phyloP scores from a whole-genome alignment of 2,113 vertebrate species.

The Hirundichthys speculiger region DNA sequence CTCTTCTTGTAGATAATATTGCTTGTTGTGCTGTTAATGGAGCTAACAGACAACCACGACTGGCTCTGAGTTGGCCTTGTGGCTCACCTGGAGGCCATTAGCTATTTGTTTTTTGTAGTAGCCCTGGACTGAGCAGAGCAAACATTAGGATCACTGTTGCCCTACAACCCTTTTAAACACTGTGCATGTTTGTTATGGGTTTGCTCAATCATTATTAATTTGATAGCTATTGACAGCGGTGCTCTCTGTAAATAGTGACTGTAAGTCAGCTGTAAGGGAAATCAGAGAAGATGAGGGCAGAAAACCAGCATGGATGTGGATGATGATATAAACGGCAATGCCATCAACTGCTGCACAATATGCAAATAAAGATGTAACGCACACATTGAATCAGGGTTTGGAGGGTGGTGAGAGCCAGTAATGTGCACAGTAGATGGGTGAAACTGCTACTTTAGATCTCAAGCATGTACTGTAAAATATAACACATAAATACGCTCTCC shows the following conservation, averaged over 20 bases:
- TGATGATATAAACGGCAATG: slow-evolving; percentile 4
- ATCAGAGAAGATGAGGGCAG: slow-evolving; percentile 1
- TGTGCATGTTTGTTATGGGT: neutral
- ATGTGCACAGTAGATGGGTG: slow-evolving; percentile 14
- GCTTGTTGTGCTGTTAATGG: no score
- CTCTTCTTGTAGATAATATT: no score
- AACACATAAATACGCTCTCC: neutral
- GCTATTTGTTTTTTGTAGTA: no score
- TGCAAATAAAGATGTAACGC: neutral
- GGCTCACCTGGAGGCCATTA: no score
- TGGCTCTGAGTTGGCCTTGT: no score
- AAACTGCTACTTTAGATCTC: slow-evolving; percentile 6
- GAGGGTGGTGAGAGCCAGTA: slow-evolving; percentile 1
- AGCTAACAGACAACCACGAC: no score
- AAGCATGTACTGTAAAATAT: neutral
- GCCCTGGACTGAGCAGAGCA: neutral
- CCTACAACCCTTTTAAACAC: neutral
- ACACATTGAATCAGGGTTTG: neutral
- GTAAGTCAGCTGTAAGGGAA: no score
- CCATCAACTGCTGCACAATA: slow-evolving; percentile 1
- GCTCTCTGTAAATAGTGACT: slow-evolving; percentile 26
- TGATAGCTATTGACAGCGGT: slow-evolving; percentile 37
- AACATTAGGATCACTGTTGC: neutral
- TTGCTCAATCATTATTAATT: slow-evolving; percentile 2
- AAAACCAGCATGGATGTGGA: slow-evolving; percentile 16